Base-by-base conservation (phyloP, 2,888 invertebrate species). In the Tipula vernalis region DNA sequence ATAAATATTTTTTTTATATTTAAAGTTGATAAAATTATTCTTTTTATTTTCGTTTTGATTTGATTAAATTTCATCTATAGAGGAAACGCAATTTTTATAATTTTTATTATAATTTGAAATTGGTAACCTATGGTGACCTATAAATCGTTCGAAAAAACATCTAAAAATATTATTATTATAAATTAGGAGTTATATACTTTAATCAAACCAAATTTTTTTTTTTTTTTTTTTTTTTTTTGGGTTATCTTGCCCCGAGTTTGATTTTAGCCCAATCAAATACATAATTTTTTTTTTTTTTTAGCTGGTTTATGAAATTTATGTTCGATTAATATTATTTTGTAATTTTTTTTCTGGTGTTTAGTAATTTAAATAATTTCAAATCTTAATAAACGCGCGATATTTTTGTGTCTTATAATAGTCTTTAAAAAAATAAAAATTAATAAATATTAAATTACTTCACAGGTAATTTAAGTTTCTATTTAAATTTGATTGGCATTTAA, bases 81-180 rank as follows among this genome's bases (percentile, higher is more conserved):
- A 87, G 87, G 87, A 87, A 87, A 87, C 87, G 87, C 83, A 87
- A 85, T 87, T 87, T 87, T 84, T 85, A 41, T 42, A 71, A 71
- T 71, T 71, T 71, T 71, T 71, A 71, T 71, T 71, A 71, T 71
- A 71, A 71, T 71, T 71, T 71, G 71, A 71, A 71, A 28, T 71
- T 71, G 8, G 71, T 71, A 71, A 71, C 71, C 71, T 71, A 28
- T 71, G 71, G 28, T 71, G 71, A 71, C 71, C 71, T 28, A 71
- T 6, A 39, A 71, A 71, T 71, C 71, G 71, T 71, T 71, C 71
- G 71, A 71, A 71, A 71, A 10, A 71, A 87, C 18, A 42, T 84
- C 42, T 44, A 36, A 84, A 44, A 44, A 42, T 86, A 42, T 39
- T 84, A 42, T 39, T 84, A 39, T 84, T 36, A 84, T 84, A 41